Percentiles rank a stretch among this genome's conserved stretches.
Conservation (phyloP, 2,888 invertebrate species). For the Callinectes sapidus region DNA sequence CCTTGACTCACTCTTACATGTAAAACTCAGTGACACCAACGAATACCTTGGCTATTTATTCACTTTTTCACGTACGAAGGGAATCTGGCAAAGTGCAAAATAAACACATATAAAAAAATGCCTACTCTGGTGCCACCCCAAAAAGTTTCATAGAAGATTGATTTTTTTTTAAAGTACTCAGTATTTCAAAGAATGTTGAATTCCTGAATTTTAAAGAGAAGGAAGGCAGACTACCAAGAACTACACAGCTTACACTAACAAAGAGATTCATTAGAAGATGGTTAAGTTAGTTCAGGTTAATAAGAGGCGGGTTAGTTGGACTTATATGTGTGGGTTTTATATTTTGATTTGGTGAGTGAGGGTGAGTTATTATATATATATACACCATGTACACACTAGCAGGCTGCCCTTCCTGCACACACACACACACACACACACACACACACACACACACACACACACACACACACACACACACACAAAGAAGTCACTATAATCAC, state of each 20-base stretch:
- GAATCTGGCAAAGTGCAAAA: no score
- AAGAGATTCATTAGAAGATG: background rate
- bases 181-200: no score
- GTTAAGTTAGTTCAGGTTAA: background rate
- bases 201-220: background rate
- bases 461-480: constrained; percentile 31
- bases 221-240: background rate
- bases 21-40: no score
- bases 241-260: background rate
- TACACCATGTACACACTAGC: constrained; percentile 40
- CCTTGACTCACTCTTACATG: no score
- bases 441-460: constrained; percentile 6
- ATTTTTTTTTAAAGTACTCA: no score
- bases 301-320: background rate
- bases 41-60: no score
- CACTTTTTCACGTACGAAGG: no score
- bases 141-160: no score
- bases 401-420: background rate
- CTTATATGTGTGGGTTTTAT: background rate
- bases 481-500: background rate
- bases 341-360: constrained; percentile 18
- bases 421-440: background rate
- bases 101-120: no score
- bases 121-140: no score
- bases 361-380: constrained; percentile 35